Evolutionary conservation across 2,888 invertebrate genomes (phyloP), one percentile per base, ranked within the genome.

Genomic region (Plebejus anna): DNA sequence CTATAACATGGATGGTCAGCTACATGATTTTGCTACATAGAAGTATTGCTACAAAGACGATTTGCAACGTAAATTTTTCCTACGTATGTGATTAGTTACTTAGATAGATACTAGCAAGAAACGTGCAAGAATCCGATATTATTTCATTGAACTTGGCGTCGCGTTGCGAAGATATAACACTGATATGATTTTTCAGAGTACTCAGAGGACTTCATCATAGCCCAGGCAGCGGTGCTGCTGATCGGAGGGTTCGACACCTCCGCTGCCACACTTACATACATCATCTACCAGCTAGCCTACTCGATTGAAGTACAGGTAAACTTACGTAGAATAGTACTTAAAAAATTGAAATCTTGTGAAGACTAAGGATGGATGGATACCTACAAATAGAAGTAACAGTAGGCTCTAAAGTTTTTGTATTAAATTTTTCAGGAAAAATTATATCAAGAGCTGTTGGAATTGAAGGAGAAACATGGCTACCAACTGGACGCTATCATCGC

Each of bases 401-500:
- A 38, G 38, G 6, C 38, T 38, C 38, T 38, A 6, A 38, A 38
- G 38, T 38, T 22, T 75, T 36, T 36, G 4, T 36, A 66, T 9
- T 75, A 61, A 22, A 22, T 22, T 32, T 80, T 81, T 70, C 75
- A 84, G 84, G 82, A 83, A 11, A 82, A 78, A 76, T 76, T 84
- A 1, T 83, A 82, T 42, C 61, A 77, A 2, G 82, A 82, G 76
- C 76, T 84, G 1, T 16, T 75, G 3, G 76, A 82, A 72, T 81
- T 80, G 1, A 80, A 81, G 72, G 51, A 78, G 5, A 78, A 78
- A 47, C 76, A 75, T 32, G 78, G 79, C 5, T 77, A 72, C 4
- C 70, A 79, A 2, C 78, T 84, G 0, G 81, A 81, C 28, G 76
- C 78, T 0, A 70, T 70, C 36, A 78, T 83, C 0, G 76, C 79